Conservation (phyloP, 2,113 vertebrate species). For the Pampusana beccarii region DNA sequence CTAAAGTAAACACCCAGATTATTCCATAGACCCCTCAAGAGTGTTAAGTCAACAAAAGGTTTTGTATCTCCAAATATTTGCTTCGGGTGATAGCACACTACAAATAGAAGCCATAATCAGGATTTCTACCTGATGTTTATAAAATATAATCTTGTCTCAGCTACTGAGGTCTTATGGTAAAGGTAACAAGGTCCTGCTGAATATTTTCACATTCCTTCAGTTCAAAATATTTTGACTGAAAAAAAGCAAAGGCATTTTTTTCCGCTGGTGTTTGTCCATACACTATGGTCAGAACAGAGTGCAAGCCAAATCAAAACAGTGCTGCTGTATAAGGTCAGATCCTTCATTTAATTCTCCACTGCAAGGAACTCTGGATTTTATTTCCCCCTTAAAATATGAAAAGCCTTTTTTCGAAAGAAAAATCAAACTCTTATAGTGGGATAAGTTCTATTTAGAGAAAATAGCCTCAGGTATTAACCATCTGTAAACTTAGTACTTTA, state of each 20-base stretch:
- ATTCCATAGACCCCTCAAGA: background rate
- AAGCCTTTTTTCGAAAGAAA: background rate
- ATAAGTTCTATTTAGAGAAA: background rate
- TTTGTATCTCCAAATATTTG: constrained; percentile 40
- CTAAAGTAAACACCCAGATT: background rate
- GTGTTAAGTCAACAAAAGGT: background rate
- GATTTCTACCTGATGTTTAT: constrained; percentile 11
- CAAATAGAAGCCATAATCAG: background rate
- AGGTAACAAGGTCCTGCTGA: background rate
- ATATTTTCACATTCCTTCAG: background rate
- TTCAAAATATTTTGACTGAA: constrained; percentile 10
- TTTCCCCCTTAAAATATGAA: background rate
- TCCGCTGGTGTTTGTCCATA: background rate
- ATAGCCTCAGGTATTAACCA: background rate
- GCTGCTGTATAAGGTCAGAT: background rate
- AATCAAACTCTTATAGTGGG: background rate
- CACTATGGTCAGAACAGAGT: background rate
- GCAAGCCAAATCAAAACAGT: background rate
- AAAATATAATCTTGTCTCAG: background rate
- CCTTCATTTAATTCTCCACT: background rate
- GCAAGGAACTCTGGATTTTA: background rate
- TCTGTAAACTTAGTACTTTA: background rate
- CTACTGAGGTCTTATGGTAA: background rate
- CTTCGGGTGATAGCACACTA: background rate
- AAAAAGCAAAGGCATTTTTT: background rate